These are phyloP conservation scores for Steinernema khuongi DNA, from an alignment of 1,140 invertebrate species.

Conservation along the genomic window DNA sequence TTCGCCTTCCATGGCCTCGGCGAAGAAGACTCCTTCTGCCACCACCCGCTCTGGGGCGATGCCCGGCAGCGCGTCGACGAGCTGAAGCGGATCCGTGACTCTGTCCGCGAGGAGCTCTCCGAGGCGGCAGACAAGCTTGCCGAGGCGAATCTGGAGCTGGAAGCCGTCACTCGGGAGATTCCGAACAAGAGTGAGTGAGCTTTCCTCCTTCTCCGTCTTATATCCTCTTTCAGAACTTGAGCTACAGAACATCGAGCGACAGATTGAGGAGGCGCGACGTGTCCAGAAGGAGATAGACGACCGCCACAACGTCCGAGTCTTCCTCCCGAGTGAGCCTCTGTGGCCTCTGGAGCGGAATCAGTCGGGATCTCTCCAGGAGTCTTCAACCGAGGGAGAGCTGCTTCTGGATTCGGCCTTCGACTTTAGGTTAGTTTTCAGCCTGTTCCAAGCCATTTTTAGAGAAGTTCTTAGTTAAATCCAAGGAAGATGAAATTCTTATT, in stretches of 20 bases:
- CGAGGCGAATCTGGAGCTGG: constrained; percentile 21
- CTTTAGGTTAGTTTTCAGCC: constrained; percentile 13
- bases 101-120: constrained; percentile 21
- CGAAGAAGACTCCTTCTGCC: not conserved
- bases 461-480: not conserved
- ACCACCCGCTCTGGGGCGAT: not conserved
- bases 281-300: constrained; percentile 44
- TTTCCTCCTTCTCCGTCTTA: not conserved
- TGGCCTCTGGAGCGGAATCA: constrained; percentile 1
- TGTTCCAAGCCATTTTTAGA: not conserved
- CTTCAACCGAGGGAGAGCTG: not conserved
- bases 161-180: constrained; percentile 28
- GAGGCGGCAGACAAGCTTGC: constrained; percentile 28
- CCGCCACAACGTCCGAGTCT: constrained; percentile 44
- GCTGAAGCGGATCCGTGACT: constrained; percentile 21
- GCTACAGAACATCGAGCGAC: constrained; percentile 22
- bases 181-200: constrained; percentile 26
- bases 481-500: not conserved
- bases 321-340: constrained; percentile 42
- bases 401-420: constrained; percentile 35
- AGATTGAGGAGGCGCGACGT: constrained; percentile 29
- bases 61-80: not conserved
- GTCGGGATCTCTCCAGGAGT: not conserved
- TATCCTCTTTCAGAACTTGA: constrained; percentile 23
- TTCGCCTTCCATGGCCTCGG: not conserved